Base-by-base conservation (phyloP, 2,797 vertebrate species). In the Ptychobarbus kaznakovi region DNA sequence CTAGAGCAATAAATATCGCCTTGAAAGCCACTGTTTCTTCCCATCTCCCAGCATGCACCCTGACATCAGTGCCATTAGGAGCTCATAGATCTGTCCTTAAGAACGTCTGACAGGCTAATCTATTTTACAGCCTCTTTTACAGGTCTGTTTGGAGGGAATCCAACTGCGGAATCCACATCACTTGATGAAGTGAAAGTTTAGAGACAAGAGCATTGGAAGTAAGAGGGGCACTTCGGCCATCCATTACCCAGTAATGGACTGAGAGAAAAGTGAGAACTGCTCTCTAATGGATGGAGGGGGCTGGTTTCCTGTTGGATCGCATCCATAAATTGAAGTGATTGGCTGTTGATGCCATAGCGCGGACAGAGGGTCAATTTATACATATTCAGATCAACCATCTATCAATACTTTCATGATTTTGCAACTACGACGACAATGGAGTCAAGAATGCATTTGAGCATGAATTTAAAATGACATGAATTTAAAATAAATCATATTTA, bases 181-280 rank as follows among this genome's bases (percentile, higher is more conserved):
- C 85, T 89, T 89, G 91, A 91, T 92, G 85, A 91, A 92, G 91
- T 91, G 92, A 84, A 90, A 86, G 88, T 91, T 92, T 88, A 90
- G 87, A 90, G 84, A 91, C 86, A 87, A 74, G 82, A 88, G 86
- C 77, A 77, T 56, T 68, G 70, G 74, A 78, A 83, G 82, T 44
- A 22, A 87, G 79, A 74, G 81, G 85, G 65, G 74, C 77, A 83
- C 86, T 81, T 73, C 73, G 12, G 82, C 46, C 80, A 87, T 89
- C 88, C 80, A 88, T 91, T 90, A 89, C 74, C 81, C 18, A 66
- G 68, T 89, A 90, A 91, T 90, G 90, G 80, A 84, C 82, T 73
- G 68, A 70, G 51, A 40, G 77, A 65, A 84, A 81, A 81, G 58
- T 40, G 74, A 88, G 86, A 81, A 82, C 58, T 40, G 82, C 74